Base-by-base conservation (phyloP, 1,140 invertebrate genomes). In the Brachionus koreanus region DNA sequence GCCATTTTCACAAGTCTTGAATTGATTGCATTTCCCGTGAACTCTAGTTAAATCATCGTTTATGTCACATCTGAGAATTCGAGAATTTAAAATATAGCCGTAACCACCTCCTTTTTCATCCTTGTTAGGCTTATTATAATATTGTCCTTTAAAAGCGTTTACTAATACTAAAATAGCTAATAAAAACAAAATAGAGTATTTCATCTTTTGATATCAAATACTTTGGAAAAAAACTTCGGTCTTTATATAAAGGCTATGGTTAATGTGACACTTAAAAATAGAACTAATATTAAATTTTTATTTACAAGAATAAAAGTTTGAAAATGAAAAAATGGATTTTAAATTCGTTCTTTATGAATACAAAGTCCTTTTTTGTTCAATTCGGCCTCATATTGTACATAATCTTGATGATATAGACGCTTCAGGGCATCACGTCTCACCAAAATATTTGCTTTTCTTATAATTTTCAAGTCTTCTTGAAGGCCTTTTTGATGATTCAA, bases 271-370 rank as follows among this genome's bases (percentile, higher is more conserved):
- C 19, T 57, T 19, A 19, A 25, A 57, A 57, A 57, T 9, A 23
- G 5, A 25, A 57, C 9, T 57, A 23, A 25, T 19, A 57, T 23
- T 23, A 57, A 57, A 57, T 57, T 5, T 57, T 57, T 57, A 57
- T 57, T 57, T 57, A 57, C 49, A 57, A 57, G 29, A 57, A 57
- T 57, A 57, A 57, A 57, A 57, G 49, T 57, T 57, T 57, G 49
- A 57, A 57, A 23, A 57, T 57, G 9, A 57, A 57, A 5, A 16
- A 39, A 69, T 39, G 37, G 16, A 39, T 39, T 19, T 65, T 79
- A 79, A 35, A 79, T 61, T 61, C 76, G 46, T 65, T 79, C 76
- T 79, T 79, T 79, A 39, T 65, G 76, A 63, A 79, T 79, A 43
- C 76, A 79, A 12, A 79, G 39, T 10, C 76, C 76, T 61, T 16